phyloP scores from a whole-genome alignment of 2,888 invertebrate genomes.

The Lysandra coridon region DNA sequence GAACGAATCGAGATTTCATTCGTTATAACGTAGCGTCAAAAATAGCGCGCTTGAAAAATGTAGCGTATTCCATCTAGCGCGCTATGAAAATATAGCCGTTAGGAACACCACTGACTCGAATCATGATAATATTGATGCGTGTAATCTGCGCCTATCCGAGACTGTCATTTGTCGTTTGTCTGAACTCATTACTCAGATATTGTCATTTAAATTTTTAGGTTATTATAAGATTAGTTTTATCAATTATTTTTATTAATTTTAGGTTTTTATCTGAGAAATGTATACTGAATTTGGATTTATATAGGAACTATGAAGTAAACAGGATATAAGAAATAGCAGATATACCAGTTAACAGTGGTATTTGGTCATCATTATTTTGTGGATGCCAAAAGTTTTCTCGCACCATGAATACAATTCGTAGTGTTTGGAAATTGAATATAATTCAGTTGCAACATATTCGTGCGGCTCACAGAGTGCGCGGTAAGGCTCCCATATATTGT shows the following conservation, averaged over 20 bases:
- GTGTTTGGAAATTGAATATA: conserved; percentile 29
- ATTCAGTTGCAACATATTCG: conserved; percentile 64
- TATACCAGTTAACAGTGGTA: background rate
- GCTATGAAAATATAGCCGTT: too few species aligned
- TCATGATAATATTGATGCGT: too few species aligned
- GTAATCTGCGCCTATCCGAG: too few species aligned
- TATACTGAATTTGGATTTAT: background rate
- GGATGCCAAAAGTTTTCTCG: background rate
- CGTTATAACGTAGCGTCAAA: too few species aligned
- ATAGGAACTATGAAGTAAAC: background rate
- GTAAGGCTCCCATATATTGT: conserved; percentile 86
- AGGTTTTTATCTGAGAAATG: background rate
- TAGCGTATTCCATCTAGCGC: too few species aligned
- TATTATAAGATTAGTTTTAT: background rate
- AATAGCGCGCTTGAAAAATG: too few species aligned
- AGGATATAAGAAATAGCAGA: background rate
- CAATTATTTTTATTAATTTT: background rate
- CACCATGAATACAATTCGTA: conserved; percentile 28
- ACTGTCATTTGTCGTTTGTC: background rate
- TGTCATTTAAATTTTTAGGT: background rate
- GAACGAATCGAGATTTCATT: too few species aligned
- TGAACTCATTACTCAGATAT: background rate
- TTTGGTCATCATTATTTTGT: background rate
- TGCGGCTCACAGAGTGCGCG: conserved; percentile 82
- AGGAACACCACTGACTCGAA: too few species aligned